phyloP scores from a whole-genome alignment of 2,888 invertebrate species.

The Eumerus sabulonum region DNA sequence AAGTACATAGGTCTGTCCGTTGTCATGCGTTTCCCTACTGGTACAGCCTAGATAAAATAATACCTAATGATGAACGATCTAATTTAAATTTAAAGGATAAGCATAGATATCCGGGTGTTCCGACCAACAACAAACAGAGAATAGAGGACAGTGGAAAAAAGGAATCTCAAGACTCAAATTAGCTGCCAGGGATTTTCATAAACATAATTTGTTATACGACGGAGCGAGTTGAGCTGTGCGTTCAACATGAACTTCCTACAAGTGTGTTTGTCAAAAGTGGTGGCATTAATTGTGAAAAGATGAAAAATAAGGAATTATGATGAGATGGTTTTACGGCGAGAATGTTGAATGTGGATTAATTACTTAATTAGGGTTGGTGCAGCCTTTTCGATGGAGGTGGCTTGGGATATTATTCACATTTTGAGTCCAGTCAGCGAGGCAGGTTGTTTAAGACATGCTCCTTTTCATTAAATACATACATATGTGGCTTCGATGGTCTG shows the following conservation, averaged over 20 bases:
- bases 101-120: slow-evolving; percentile 65
- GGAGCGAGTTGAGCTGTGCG: slow-evolving; percentile 20
- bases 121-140: slow-evolving; percentile 36
- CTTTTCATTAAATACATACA: no score
- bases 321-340: slow-evolving; percentile 16
- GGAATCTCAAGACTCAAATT: slow-evolving; percentile 64
- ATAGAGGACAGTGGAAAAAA: slow-evolving; percentile 38
- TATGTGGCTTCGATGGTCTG: no score
- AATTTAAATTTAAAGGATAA: slow-evolving; percentile 69
- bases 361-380: slow-evolving; percentile 47
- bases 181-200: slow-evolving; percentile 66
- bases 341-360: slow-evolving; percentile 50
- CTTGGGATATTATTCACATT: no score
- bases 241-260: slow-evolving; percentile 8
- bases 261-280: slow-evolving; percentile 10
- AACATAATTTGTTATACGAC: slow-evolving; percentile 59
- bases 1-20: not conserved
- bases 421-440: no score
- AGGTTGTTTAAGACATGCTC: no score
- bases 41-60: slow-evolving; percentile 68
- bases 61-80: slow-evolving; percentile 69
- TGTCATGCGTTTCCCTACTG: slow-evolving; percentile 16
- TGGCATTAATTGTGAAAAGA: slow-evolving; percentile 41
- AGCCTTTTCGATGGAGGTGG: no score
- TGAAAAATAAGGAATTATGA: slow-evolving; percentile 6